Percentiles rank a stretch among this genome's conserved stretches.
These are phyloP conservation scores for Oncorhynchus nerka DNA, from an alignment of 2,113 vertebrate genomes.

Conservation along the genomic window DNA sequence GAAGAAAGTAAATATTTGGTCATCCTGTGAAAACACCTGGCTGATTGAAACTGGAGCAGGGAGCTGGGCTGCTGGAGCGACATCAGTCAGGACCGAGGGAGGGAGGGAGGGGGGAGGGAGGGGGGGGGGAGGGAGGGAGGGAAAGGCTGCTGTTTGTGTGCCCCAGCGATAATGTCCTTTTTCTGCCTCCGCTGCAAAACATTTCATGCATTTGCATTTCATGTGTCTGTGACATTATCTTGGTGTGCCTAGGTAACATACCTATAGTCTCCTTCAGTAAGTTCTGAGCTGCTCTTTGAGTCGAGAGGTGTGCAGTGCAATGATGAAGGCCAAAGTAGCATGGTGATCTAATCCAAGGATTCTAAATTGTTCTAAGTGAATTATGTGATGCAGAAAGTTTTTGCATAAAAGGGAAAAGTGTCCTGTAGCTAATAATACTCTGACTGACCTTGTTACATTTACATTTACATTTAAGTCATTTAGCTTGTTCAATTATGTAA, in stretches of 20 bases:
- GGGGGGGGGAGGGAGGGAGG: background rate
- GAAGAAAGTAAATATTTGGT: constrained; percentile 70
- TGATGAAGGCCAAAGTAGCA: background rate
- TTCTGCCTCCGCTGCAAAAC: constrained; percentile 49
- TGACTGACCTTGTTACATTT: background rate
- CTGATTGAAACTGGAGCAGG: constrained; percentile 30
- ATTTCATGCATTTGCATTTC: constrained; percentile 44
- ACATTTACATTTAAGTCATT: no score
- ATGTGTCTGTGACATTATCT: background rate
- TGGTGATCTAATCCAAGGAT: background rate
- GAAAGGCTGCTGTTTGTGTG: constrained; percentile 41
- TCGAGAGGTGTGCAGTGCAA: background rate
- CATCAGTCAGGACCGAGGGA: constrained; percentile 12
- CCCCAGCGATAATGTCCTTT: constrained; percentile 55
- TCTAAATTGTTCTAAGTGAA: background rate
- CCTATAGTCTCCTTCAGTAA: background rate
- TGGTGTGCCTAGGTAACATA: background rate
- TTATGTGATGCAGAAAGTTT: background rate
- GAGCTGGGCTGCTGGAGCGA: constrained; percentile 31
- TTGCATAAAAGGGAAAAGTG: background rate
- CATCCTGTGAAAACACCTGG: constrained; percentile 61
- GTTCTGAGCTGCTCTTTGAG: no score
- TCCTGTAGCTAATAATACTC: background rate
- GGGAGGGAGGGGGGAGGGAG: no score
- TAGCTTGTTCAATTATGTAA: background rate